A percentile compares a stretch with the other conserved stretches of the same genome.
phyloP scores from a whole-genome alignment of 2,888 invertebrate genomes.

The Cataglyphis altisquamis region DNA sequence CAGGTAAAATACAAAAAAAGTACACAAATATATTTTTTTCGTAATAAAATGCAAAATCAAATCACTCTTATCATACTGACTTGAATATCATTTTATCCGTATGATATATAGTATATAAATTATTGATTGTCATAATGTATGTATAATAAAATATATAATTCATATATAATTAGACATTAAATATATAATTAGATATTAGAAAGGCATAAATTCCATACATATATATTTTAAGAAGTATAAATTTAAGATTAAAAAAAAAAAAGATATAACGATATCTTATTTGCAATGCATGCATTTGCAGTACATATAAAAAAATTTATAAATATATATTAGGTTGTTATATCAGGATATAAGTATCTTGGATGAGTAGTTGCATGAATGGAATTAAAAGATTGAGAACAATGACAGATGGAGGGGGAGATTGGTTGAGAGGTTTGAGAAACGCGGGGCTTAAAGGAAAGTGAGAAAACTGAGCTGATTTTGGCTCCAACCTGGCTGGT shows the following conservation, averaged over 20 bases:
- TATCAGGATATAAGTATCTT: conserved; percentile 42
- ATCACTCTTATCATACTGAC: conserved; percentile 66
- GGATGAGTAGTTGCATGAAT: conserved; percentile 51
- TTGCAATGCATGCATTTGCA: conserved; percentile 78
- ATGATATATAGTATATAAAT: conserved; percentile 51
- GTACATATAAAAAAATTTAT: conserved; percentile 63
- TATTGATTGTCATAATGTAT: neutral
- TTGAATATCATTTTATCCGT: conserved; percentile 56
- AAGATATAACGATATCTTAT: conserved; percentile 66
- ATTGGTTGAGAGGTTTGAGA: conserved; percentile 86
- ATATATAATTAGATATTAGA: conserved; percentile 22
- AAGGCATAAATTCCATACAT: conserved; percentile 36
- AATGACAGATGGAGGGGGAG: conserved; percentile 32
- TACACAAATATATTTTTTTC: conserved; percentile 31
- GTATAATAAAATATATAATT: neutral
- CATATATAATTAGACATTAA: conserved; percentile 7
- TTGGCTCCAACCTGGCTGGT: conserved; percentile 87
- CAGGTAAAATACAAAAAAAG: neutral
- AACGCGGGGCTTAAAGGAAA: conserved; percentile 76
- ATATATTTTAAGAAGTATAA: conserved; percentile 32
- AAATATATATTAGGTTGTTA: conserved; percentile 57
- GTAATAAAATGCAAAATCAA: conserved; percentile 46
- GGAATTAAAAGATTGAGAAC: conserved; percentile 46
- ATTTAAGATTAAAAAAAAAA: conserved; percentile 49
- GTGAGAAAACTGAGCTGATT: conserved; percentile 88